Evolutionary conservation across 2,888 invertebrate genomes (phyloP).

Genomic region (Sarcophaga variegata): DNA sequence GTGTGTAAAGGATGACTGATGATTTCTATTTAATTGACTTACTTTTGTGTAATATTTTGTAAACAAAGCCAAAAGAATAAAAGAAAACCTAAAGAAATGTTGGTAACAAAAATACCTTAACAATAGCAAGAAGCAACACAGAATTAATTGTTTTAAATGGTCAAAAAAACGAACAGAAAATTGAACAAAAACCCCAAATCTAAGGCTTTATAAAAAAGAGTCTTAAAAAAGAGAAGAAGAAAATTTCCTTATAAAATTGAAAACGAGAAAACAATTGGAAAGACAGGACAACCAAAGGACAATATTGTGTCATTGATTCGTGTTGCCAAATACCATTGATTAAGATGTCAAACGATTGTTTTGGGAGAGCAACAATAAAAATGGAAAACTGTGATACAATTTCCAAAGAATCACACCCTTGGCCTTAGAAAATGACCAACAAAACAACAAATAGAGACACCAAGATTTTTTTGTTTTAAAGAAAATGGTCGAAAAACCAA

Average conservation of each 20-base stretch:
- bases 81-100: neutral
- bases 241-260: neutral
- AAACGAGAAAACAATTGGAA: neutral
- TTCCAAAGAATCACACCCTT: constrained; percentile 77
- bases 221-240: neutral
- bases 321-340: constrained; percentile 51
- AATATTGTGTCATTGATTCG: constrained; percentile 43
- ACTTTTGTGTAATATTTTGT: constrained; percentile 76
- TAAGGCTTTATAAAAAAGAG: neutral
- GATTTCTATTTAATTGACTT: constrained; percentile 74
- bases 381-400: neutral
- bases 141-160: constrained; percentile 51
- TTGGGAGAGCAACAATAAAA: neutral
- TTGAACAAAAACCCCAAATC: neutral
- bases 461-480: constrained; percentile 40
- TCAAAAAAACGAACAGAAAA: neutral
- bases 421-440: constrained; percentile 16
- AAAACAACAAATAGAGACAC: constrained; percentile 29
- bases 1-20: neutral
- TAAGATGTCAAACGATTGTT: constrained; percentile 62
- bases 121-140: constrained; percentile 1
- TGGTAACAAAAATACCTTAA: constrained; percentile 13
- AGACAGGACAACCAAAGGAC: neutral
- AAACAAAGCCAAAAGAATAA: constrained; percentile 75
- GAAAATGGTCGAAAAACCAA: constrained; percentile 16